Percentiles rank a stretch among this genome's conserved stretches.
Conservation (phyloP, 1,140 invertebrate genomes). For the Neodiprion pinetum region DNA sequence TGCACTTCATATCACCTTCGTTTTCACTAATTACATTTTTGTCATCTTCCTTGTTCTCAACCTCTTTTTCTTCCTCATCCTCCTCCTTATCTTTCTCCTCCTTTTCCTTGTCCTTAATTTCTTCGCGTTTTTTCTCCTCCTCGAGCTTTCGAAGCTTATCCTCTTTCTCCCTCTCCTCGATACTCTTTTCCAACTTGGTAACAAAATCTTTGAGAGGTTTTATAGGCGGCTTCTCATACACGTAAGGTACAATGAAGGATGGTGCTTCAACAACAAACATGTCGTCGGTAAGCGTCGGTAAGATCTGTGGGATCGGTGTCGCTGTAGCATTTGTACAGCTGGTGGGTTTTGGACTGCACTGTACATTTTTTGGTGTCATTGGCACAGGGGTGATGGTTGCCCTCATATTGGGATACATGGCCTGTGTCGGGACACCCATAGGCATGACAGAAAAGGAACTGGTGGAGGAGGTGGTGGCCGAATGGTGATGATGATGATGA, state of each 20-base stretch:
- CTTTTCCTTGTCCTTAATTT: constrained; percentile 50
- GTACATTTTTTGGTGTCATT: constrained; percentile 49
- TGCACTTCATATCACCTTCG: constrained; percentile 46
- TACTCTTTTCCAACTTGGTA: constrained; percentile 70
- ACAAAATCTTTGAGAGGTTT: constrained; percentile 81
- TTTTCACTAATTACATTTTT: constrained; percentile 42
- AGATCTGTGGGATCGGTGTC: constrained; percentile 63
- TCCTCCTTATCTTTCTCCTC: constrained; percentile 51
- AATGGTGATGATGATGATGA: constrained; percentile 33
- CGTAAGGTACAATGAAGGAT: constrained; percentile 90
- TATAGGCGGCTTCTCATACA: constrained; percentile 87
- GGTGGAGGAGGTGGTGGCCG: constrained; percentile 41
- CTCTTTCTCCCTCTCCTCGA: constrained; percentile 62
- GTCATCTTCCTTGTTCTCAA: constrained; percentile 38
- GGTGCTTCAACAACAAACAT: constrained; percentile 92
- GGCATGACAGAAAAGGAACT: constrained; percentile 59
- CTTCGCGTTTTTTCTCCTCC: constrained; percentile 41
- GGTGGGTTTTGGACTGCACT: constrained; percentile 42
- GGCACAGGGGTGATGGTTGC: constrained; percentile 68
- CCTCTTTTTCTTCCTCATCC: constrained; percentile 38
- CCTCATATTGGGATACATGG: constrained; percentile 67
- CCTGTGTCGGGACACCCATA: constrained; percentile 64
- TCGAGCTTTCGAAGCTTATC: constrained; percentile 44
- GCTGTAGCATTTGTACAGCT: constrained; percentile 51
- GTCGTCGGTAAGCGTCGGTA: constrained; percentile 84